phyloP scores from a whole-genome alignment of 2,113 vertebrate genomes.

The Pontoporia blainvillei region DNA sequence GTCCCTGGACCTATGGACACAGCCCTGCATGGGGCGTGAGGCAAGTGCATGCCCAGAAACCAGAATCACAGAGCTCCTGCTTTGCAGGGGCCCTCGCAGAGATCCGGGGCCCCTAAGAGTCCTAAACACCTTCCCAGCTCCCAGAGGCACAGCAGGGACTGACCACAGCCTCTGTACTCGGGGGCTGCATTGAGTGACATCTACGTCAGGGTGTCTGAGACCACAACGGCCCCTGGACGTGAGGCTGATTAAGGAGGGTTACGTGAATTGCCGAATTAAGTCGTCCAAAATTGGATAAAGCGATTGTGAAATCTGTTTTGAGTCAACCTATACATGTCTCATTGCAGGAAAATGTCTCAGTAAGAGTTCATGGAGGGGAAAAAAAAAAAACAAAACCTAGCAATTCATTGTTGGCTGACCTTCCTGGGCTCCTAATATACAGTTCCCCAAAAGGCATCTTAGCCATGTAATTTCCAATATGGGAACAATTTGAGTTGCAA shows the following conservation, averaged over 20 bases:
- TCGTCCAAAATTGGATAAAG: conserved; percentile 82
- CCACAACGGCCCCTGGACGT: conserved; percentile 49
- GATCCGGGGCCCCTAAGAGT: not conserved
- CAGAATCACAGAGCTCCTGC: not conserved
- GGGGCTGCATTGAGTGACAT: conserved; percentile 17
- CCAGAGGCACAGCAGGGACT: not conserved
- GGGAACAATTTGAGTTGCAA: conserved; percentile 91
- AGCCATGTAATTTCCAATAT: conserved; percentile 90
- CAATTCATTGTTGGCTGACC: conserved; percentile 85
- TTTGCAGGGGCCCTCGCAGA: not conserved
- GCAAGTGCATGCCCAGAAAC: not conserved
- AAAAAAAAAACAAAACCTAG: conserved; percentile 65
- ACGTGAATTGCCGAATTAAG: conserved; percentile 79
- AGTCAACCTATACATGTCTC: conserved; percentile 83
- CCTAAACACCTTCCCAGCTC: not conserved
- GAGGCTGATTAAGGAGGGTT: conserved; percentile 77
- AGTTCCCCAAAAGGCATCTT: conserved; percentile 87
- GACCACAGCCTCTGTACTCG: not conserved
- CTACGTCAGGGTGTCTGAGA: conserved; percentile 46
- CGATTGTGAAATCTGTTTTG: conserved; percentile 84
- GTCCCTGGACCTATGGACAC: not conserved
- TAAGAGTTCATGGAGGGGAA: conserved; percentile 77
- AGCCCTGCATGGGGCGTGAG: not conserved
- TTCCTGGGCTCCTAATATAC: conserved; percentile 84
- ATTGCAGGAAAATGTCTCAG: conserved; percentile 81